Evolutionary conservation across 1,140 invertebrate species (phyloP).

Genomic region (Heliconius melpomene): DNA sequence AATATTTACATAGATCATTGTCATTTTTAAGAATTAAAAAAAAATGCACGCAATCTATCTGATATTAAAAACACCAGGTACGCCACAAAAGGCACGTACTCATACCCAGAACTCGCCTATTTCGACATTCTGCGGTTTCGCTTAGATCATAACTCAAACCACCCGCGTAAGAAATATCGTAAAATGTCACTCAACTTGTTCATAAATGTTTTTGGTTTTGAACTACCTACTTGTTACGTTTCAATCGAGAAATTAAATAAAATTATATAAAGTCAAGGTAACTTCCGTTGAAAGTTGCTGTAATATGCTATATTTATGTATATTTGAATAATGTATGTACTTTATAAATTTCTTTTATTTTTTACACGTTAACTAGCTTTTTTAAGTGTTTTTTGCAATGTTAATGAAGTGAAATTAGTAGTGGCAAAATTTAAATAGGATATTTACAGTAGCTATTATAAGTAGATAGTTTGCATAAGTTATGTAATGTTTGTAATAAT

Average conservation of each 20-base stretch:
- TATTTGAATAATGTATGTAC: background rate
- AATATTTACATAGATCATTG: background rate
- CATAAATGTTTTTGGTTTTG: background rate
- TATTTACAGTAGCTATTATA: too few species aligned
- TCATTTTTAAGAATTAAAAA: background rate
- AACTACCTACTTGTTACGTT: background rate
- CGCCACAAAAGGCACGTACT: slow-evolving; percentile 1
- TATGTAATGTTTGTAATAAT: too few species aligned
- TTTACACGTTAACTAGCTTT: background rate
- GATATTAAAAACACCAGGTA: background rate
- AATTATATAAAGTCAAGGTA: slow-evolving; percentile 11
- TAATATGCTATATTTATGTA: background rate
- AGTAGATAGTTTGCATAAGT: too few species aligned
- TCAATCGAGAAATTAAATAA: slow-evolving; percentile 6
- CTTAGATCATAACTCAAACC: slow-evolving; percentile 6
- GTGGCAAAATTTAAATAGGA: background rate
- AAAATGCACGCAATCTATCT: background rate
- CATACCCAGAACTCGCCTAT: background rate
- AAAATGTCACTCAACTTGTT: background rate
- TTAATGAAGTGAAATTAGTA: background rate
- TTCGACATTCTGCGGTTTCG: slow-evolving; percentile 5
- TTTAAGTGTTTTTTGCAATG: background rate
- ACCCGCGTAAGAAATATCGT: slow-evolving; percentile 1
- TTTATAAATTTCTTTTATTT: background rate
- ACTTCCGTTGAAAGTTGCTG: background rate